Evolutionary conservation across 2,888 invertebrate species (phyloP).

Genomic region (Trypoxylon attenuatum): DNA sequence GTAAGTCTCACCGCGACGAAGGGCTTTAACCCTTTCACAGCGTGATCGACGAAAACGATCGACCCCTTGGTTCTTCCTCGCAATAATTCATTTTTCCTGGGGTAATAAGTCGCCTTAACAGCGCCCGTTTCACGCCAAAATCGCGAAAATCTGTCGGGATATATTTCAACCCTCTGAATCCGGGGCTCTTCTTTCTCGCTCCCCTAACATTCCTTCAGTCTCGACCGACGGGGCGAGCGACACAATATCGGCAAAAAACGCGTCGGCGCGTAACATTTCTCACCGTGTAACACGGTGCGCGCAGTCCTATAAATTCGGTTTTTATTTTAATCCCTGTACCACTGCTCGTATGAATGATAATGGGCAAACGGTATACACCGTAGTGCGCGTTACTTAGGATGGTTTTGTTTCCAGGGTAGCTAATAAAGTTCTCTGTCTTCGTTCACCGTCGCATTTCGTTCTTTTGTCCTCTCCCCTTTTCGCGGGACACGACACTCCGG

Average conservation of each 20-base stretch:
- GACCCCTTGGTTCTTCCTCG: conserved; percentile 15
- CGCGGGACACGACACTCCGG: conserved; percentile 5
- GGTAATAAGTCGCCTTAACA: conserved; percentile 17
- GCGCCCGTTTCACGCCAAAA: conserved; percentile 51
- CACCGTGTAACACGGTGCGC: no score
- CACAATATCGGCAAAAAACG: background rate
- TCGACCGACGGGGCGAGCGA: no score
- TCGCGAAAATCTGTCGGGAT: conserved; percentile 61
- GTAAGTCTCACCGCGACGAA: conserved; percentile 3
- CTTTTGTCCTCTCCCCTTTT: conserved; percentile 4
- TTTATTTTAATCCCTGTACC: no score
- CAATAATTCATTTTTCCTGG: conserved; percentile 40
- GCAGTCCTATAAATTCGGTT: no score
- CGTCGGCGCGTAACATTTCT: background rate
- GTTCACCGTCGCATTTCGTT: conserved; percentile 10
- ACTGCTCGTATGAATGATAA: no score
- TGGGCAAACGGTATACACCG: no score
- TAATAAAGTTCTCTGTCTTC: background rate
- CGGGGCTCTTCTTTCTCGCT: conserved; percentile 6
- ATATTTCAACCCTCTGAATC: conserved; percentile 28
- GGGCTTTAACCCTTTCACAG: conserved; percentile 34
- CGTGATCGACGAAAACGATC: conserved; percentile 24
- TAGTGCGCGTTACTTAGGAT: background rate
- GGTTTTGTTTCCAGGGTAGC: background rate
- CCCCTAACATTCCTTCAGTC: background rate